These are phyloP conservation scores for Cecidostiba fungosa DNA, from an alignment of 2,888 invertebrate genomes.

Conservation along the genomic window DNA sequence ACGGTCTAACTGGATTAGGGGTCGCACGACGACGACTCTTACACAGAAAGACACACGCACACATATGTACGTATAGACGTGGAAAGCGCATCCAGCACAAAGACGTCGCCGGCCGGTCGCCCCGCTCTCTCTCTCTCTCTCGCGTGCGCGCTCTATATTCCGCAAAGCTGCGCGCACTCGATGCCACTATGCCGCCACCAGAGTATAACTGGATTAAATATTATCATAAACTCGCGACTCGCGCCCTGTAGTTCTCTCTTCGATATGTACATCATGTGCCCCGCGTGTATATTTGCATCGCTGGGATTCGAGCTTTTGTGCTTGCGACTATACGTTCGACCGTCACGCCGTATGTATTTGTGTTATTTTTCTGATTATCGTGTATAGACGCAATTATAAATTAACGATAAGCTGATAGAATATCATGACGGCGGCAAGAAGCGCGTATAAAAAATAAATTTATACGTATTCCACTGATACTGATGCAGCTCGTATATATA, in stretches of 20 bases:
- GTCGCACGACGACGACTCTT: neutral
- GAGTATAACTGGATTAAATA: conserved; percentile 68
- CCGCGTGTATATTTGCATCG: neutral
- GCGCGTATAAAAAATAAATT: no score
- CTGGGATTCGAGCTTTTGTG: neutral
- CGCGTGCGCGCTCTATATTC: conserved; percentile 42
- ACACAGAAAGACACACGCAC: neutral
- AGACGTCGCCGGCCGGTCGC: conserved; percentile 21
- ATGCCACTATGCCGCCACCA: conserved; percentile 7
- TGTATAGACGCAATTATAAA: no score
- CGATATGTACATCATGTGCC: neutral
- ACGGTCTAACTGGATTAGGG: conserved; percentile 62
- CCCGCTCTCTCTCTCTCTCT: neutral
- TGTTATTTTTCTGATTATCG: no score
- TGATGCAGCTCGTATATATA: neutral
- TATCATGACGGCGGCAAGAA: no score
- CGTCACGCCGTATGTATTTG: no score
- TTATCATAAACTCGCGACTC: conserved; percentile 67
- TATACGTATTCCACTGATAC: no score
- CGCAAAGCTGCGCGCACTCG: conserved; percentile 8
- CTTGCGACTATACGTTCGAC: no score
- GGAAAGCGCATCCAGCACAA: conserved; percentile 19
- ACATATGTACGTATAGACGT: neutral
- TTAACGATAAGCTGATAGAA: no score
- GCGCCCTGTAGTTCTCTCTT: conserved; percentile 18